Base-by-base conservation (phyloP, 2,113 vertebrate species). In the Tenrec ecaudatus region DNA sequence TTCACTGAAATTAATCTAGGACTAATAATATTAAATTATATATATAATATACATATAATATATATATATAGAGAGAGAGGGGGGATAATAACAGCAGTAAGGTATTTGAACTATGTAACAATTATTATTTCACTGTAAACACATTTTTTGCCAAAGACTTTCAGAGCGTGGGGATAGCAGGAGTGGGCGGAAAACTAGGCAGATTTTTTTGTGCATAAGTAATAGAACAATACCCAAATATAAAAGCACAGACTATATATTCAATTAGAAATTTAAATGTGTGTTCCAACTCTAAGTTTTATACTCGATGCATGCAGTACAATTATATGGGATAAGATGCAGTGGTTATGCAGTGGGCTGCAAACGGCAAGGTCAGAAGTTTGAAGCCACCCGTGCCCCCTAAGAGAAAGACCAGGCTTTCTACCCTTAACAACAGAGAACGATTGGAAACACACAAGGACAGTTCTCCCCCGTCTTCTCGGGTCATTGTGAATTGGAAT, bases 261-360 rank as follows among this genome's bases (percentile, higher is more conserved):
- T 53, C 40, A 27, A n/a, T 57, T 86, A 78, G 15, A 91, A 77
- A 1, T 64, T 88, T 66, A 78, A 86, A 91, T 87, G 82, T 91
- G 16, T 78, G 20, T 80, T 86, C 9, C 4, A 75, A 47, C 15
- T 19, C 57, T 82, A 71, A 36, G 66, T 93, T 82, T 88, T 81
- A 66, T 5, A 47, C 43, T 47, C 5, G 5, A 10, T 80, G 2
- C 47, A 36, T 77, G 33, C 73, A 23, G 38, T 64, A 38, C 23
- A 58, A 38, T n/a, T 88, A 40, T 62, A 60, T 25, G 31, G 73
- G 33, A 82, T 60, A 20, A 10, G 58, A 20, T 20, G 20, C 15
- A 8, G 15, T 60, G 58, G 58, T 19, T 60, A 60, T 19, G 58
- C 58, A 60, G 15, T 60, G 58, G 58, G 20, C 58, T 60, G 15